Evolutionary conservation across 2,797 vertebrate genomes (phyloP).

Genomic region (Amblyraja radiata): DNA sequence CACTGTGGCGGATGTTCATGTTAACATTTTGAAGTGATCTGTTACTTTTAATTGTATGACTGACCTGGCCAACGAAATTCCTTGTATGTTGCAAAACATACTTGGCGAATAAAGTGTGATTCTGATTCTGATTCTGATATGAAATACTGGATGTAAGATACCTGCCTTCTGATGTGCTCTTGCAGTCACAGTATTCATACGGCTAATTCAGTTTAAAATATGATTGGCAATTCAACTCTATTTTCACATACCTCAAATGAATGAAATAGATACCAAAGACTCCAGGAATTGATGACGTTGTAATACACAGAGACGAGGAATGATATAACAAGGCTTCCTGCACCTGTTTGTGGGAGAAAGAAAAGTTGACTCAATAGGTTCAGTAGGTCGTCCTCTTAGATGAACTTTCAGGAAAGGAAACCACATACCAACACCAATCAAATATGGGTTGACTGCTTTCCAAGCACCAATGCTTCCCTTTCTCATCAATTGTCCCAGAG

Average conservation of each 20-base stretch:
- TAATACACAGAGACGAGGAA: conserved; percentile 85
- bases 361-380: conserved; percentile 2
- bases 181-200: too few relatives aligned
- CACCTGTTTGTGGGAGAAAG: conserved; percentile 53
- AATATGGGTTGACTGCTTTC: conserved; percentile 79
- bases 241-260: conserved; percentile 77
- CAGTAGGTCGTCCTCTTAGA: neutral
- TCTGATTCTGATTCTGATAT: too few relatives aligned
- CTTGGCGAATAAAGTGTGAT: too few relatives aligned
- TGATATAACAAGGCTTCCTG: conserved; percentile 78
- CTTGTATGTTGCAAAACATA: too few relatives aligned
- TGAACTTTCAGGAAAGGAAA: neutral
- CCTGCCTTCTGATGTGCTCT: too few relatives aligned
- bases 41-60: too few relatives aligned
- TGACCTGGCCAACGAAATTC: too few relatives aligned
- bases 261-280: conserved; percentile 94
- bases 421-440: conserved; percentile 76
- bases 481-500: conserved; percentile 84
- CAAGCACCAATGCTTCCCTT: conserved; percentile 82
- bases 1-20: too few relatives aligned
- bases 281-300: conserved; percentile 88
- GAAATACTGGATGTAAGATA: too few relatives aligned
- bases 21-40: too few relatives aligned
- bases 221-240: neutral
- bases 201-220: too few relatives aligned